Base-by-base conservation (phyloP, 2,797 vertebrate species). In the Acanthurus leucopareius region DNA sequence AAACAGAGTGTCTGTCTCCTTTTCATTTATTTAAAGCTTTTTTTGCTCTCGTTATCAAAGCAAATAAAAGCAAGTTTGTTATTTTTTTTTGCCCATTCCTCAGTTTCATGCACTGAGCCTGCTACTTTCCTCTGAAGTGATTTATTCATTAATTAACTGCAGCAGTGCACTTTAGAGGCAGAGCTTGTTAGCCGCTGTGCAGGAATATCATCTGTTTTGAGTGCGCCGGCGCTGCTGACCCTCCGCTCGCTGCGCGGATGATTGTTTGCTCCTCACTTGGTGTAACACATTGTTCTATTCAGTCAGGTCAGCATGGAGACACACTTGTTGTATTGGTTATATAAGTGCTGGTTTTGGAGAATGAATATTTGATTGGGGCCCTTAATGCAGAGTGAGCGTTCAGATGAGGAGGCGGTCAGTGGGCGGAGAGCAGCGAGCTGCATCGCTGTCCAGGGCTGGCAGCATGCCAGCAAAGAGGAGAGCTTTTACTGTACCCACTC, bases 311-410 rank as follows among this genome's bases (percentile, higher is more conserved):
- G 89, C 72, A 5, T 28, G 47, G 82, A 91, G 85, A 92, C 77
- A 40, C 75, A 75, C 82, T 91, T 82, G 87, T 91, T 90, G 86
- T 88, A 86, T 89, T 63, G 62, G 83, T 95, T 95, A 94, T 92
- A 80, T 94, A 95, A 95, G 91, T 82, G 81, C 80, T 68, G 89
- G 86, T 93, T 95, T 94, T 93, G 92, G 91, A 94, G 89, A 94
- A 93, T 93, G 92, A 95, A 95, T 95, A 94, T 95, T 94, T 95
- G 94, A 95, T 95, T 94, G 93, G 89, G 85, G 89, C 89, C 83
- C 90, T 93, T 94, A 95, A 94, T 95, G 92, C 93, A 91, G 92
- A 94, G 90, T 85, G 91, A 93, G 88, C 88, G 80, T 89, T 92
- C 83, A 84, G 91, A 94, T 94, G 92, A 94, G 92, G 94, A 94